These are phyloP conservation scores for Ectemnius lituratus DNA, from an alignment of 2,888 invertebrate species.

Conservation along the genomic window DNA sequence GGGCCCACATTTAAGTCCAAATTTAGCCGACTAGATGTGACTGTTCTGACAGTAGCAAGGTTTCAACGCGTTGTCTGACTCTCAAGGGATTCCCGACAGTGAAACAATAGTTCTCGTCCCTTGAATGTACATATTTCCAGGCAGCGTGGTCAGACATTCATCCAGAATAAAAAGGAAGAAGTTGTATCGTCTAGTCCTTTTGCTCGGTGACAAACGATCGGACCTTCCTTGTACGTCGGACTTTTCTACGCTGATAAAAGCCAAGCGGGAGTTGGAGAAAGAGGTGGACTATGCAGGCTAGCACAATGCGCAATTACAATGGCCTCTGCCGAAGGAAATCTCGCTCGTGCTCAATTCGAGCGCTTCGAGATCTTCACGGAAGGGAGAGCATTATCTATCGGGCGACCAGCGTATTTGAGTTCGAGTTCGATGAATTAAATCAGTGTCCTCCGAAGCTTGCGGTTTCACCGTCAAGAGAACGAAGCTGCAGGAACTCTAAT, in stretches of 20 bases:
- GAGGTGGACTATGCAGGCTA: neutral
- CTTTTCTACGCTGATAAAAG: neutral
- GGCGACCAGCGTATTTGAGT: constrained; percentile 3
- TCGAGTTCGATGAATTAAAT: constrained; percentile 18
- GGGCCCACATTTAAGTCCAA: constrained; percentile 6
- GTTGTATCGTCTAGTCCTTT: constrained; percentile 1
- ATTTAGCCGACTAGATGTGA: constrained; percentile 17
- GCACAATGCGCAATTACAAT: constrained; percentile 8
- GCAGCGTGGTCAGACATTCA: neutral
- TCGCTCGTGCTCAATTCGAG: neutral
- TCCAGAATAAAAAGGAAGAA: neutral
- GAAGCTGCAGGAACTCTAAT: constrained; percentile 8
- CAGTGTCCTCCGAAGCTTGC: neutral
- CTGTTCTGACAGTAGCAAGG: neutral
- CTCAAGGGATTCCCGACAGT: neutral
- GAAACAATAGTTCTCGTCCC: neutral
- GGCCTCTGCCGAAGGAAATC: neutral
- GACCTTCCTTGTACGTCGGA: neutral
- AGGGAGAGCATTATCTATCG: constrained; percentile 2
- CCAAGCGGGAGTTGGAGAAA: neutral
- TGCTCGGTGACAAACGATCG: constrained; percentile 2
- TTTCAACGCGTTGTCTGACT: neutral
- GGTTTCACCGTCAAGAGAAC: neutral
- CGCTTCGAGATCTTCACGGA: neutral
- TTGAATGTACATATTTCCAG: neutral